Base-by-base conservation (phyloP, 2,797 vertebrate species). In the Macropodus opercularis region DNA sequence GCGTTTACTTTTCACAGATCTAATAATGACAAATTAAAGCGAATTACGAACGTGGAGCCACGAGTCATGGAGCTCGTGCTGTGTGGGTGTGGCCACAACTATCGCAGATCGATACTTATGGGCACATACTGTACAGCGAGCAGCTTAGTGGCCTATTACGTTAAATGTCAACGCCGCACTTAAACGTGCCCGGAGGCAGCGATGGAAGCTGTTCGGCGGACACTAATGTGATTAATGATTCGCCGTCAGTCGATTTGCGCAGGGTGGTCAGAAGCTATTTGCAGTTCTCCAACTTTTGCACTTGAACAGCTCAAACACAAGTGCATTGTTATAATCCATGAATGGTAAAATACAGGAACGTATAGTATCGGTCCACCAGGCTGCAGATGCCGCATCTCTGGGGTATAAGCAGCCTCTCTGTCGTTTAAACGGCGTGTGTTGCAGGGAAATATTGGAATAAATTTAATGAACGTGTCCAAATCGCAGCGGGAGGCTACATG, bases 191-290 rank as follows among this genome's bases (percentile, higher is more conserved):
- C 56, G 32, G 59, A 44, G 76, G 71, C 67, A 76, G 58, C 54
- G 64, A 71, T 19, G 69, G 43, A 50, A 46, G 63, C 54, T 49
- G 69, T 39, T 50, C 43, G 60, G 63, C 41, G 68, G 75, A 78
- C 79, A 67, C 62, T 85, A 68, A 86, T 85, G 61, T 79, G 72
- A 80, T 88, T 76, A 89, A 84, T 85, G 83, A 87, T 89, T 84
- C 86, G 38, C 83, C 27, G 14, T 74, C 71, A 72, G 18, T 46
- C 8, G 13, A 17, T 40, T 48, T 59, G 38, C 51, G 60, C 52
- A 46, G 58, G 11, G 7, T 14, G 24, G 41, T 48, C 26, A 34
- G 22, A 48, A 47, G 61, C 34, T 62, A 69, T 52, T 64, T 59
- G 29, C 7, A 21, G 23, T n/a, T 27, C 15, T 12, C 29, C 21